These are phyloP conservation scores for Omphaloscelis lunosa DNA, from an alignment of 2,888 invertebrate species.

Conservation along the genomic window DNA sequence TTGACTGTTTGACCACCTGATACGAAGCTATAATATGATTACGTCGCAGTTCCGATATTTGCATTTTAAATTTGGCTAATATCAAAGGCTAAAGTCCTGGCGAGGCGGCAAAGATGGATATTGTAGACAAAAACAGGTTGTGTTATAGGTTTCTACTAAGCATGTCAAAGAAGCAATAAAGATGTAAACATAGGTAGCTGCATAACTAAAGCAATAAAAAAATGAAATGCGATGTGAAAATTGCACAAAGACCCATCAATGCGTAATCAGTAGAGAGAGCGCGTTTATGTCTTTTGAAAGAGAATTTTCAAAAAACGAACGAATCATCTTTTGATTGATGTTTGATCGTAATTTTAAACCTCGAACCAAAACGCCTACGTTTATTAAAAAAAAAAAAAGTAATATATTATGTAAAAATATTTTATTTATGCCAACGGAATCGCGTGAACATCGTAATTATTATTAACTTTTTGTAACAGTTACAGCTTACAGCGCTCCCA, in stretches of 20 bases:
- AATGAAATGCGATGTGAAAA: conserved; percentile 30
- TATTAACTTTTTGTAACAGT: conserved; percentile 25
- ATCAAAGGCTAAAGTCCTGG: conserved; percentile 7
- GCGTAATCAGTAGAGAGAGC: conserved; percentile 33
- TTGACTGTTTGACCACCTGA: conserved; percentile 53
- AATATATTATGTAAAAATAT: background rate
- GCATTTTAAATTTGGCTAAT: conserved; percentile 38
- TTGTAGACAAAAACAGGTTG: background rate
- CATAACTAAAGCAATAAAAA: conserved; percentile 25
- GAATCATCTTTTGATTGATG: background rate
- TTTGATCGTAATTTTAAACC: background rate
- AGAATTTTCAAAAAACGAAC: conserved; percentile 13
- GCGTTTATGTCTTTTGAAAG: conserved; percentile 40
- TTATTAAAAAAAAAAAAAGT: background rate
- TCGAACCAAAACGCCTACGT: too few relatives aligned
- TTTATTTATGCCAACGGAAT: conserved; percentile 15
- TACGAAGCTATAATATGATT: conserved; percentile 46
- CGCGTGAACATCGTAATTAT: conserved; percentile 6
- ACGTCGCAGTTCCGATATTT: conserved; percentile 49
- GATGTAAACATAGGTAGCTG: background rate
- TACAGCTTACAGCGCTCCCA: background rate
- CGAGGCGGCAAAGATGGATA: background rate
- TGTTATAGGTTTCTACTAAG: background rate
- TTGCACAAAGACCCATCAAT: conserved; percentile 14
- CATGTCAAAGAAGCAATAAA: conserved; percentile 7